Base-by-base conservation (phyloP, 2,888 invertebrate genomes). In the Parascotia fuliginaria region DNA sequence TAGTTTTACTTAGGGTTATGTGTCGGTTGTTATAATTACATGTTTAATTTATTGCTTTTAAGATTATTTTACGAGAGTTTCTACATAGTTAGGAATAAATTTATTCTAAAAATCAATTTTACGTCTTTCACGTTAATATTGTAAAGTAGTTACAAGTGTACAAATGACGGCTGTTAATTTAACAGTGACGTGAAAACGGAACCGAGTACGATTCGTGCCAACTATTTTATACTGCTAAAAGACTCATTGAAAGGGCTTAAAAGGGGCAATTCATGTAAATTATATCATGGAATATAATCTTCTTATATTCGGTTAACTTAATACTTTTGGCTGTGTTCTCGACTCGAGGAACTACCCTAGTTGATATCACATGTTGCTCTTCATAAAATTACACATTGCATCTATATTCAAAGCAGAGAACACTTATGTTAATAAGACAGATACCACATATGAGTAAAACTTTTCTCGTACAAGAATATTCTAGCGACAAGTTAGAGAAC, bases 1-100 rank as follows among this genome's bases (percentile, higher is more conserved):
- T 45, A 40, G 14, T 57, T 40, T 44, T 37, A 46, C 28, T 46
- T 32, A 32, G 52, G 28, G 40, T 42, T 14, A 36, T 46, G 38
- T 42, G 16, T 11, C 12, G 19, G 27, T 14, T 42, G 12, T 11
- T 47, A 39, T 43, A 55, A 55, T 42, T 46, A 46, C n/a, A 9
- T 6, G 36, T 22, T 43, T 33, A 32, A 50, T 50, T 55, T 47
- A 44, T 48, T 11, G 12, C 22, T 12, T 33, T 24, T 3, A 12
- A 39, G 45, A 33, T 39, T 19, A 24, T 3, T 14, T 24, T 37
- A 12, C 32, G 24, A 38, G n/a, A 11, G 13, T 11, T 14, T 22
- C 29, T 37, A 36, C 16, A n/a, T n/a, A 24, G 32, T 19, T 12
- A 19, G 3, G n/a, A 36, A 22, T 7, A 19, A 36, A 27, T 38